Evolutionary conservation across 2,888 invertebrate genomes (phyloP).

Genomic region (Agrilus biguttatus): DNA sequence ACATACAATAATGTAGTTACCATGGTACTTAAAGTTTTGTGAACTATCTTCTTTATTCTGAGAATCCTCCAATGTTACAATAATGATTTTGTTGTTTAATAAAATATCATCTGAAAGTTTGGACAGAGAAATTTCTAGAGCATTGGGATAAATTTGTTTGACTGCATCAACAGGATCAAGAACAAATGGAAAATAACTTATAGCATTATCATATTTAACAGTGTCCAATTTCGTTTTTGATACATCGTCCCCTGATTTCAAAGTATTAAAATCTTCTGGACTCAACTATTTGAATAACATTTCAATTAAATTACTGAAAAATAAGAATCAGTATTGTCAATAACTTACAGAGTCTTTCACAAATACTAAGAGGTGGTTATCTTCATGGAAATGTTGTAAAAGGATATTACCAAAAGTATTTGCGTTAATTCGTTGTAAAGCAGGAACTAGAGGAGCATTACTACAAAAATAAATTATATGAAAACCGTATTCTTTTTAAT

Average conservation of each 20-base stretch:
- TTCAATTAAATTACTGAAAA: not conserved
- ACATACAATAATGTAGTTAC: slow-evolving; percentile 20
- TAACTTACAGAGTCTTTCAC: slow-evolving; percentile 35
- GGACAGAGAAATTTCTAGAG: slow-evolving; percentile 17
- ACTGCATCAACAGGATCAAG: slow-evolving; percentile 42
- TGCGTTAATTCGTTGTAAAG: slow-evolving; percentile 24
- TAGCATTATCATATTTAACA: slow-evolving; percentile 22
- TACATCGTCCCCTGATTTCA: slow-evolving; percentile 24
- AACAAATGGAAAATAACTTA: slow-evolving; percentile 47
- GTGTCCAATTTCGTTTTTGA: slow-evolving; percentile 30
- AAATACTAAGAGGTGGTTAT: slow-evolving; percentile 23
- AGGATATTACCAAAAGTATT: slow-evolving; percentile 25
- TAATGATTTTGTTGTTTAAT: slow-evolving; percentile 32
- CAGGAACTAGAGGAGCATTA: slow-evolving; percentile 15
- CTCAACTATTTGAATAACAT: slow-evolving; percentile 25
- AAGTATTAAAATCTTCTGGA: slow-evolving; percentile 33
- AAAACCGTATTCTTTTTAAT: too few species aligned
- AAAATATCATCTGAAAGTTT: not conserved
- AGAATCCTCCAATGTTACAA: slow-evolving; percentile 44
- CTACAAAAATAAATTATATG: too few species aligned
- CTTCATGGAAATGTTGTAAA: slow-evolving; percentile 10
- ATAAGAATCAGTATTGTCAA: not conserved
- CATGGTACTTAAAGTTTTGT: slow-evolving; percentile 44
- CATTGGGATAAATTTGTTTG: slow-evolving; percentile 30
- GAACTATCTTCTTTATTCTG: slow-evolving; percentile 38